Conservation (phyloP, 1,140 invertebrate species). For the Dreissena rostriformis region DNA sequence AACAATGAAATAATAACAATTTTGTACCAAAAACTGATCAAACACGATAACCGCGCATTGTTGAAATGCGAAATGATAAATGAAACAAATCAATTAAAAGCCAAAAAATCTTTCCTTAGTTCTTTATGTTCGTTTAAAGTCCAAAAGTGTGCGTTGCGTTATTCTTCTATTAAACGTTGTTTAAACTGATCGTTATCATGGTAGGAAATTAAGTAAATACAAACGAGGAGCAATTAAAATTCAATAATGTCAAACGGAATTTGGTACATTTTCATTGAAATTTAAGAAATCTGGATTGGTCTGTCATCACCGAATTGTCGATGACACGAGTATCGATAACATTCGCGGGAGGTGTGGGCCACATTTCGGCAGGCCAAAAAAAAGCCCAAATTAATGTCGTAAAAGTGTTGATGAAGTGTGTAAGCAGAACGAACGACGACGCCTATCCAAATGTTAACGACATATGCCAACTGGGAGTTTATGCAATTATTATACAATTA, state of each 20-base stretch:
- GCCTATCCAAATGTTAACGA: too few relatives aligned
- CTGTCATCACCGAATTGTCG: conserved; percentile 13
- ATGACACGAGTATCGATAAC: conserved; percentile 42
- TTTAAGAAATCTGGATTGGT: conserved; percentile 10
- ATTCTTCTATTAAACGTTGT: neutral
- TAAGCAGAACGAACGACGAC: too few relatives aligned
- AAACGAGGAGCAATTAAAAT: conserved; percentile 38
- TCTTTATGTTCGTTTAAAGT: conserved; percentile 5
- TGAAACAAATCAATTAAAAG: conserved; percentile 40
- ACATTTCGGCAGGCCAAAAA: neutral
- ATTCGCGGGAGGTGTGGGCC: conserved; percentile 36
- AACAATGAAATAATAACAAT: conserved; percentile 36
- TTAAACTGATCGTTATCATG: conserved; percentile 37
- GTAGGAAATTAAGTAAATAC: conserved; percentile 32
- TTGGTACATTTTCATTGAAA: conserved; percentile 9
- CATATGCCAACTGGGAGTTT: too few relatives aligned
- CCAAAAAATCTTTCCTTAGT: neutral
- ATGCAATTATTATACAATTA: too few relatives aligned
- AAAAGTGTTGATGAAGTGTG: too few relatives aligned
- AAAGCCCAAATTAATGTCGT: too few relatives aligned
- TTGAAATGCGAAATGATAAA: conserved; percentile 19
- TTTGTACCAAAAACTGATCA: conserved; percentile 28
- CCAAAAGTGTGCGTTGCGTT: conserved; percentile 5
- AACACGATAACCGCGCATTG: conserved; percentile 11
- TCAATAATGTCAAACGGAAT: conserved; percentile 40